phyloP scores from a whole-genome alignment of 1,140 invertebrate genomes.

The Ceratosolen solmsi region DNA sequence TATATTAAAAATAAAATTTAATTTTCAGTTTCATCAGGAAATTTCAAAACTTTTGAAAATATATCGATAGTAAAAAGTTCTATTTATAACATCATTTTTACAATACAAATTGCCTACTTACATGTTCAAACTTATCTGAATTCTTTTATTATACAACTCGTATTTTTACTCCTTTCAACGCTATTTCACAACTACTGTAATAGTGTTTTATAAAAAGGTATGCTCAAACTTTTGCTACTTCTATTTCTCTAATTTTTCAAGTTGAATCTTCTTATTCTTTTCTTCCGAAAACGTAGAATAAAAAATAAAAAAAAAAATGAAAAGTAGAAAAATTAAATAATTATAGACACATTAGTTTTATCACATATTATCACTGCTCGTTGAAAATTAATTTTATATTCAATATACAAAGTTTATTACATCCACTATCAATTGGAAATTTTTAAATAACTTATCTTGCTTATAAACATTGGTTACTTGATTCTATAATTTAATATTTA shows the following conservation, averaged over 20 bases:
- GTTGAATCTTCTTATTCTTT: not conserved
- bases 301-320: too few relatives aligned
- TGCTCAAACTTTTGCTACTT: not conserved
- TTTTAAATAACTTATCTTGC: too few relatives aligned
- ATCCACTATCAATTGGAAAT: too few relatives aligned
- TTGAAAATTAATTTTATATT: too few relatives aligned
- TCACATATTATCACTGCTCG: too few relatives aligned
- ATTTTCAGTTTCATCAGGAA: too few relatives aligned
- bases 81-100: not conserved
- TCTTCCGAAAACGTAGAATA: not conserved
- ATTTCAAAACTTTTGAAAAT: not conserved
- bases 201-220: not conserved
- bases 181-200: not conserved
- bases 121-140: not conserved
- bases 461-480: too few relatives aligned
- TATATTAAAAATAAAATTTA: too few relatives aligned
- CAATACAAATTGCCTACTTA: not conserved
- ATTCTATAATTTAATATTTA: too few relatives aligned
- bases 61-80: not conserved
- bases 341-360: too few relatives aligned
- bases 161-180: not conserved
- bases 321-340: too few relatives aligned
- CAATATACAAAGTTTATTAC: too few relatives aligned
- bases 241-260: not conserved
- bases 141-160: not conserved